phyloP scores from a whole-genome alignment of 2,888 invertebrate species.

The Tachina lurida region DNA sequence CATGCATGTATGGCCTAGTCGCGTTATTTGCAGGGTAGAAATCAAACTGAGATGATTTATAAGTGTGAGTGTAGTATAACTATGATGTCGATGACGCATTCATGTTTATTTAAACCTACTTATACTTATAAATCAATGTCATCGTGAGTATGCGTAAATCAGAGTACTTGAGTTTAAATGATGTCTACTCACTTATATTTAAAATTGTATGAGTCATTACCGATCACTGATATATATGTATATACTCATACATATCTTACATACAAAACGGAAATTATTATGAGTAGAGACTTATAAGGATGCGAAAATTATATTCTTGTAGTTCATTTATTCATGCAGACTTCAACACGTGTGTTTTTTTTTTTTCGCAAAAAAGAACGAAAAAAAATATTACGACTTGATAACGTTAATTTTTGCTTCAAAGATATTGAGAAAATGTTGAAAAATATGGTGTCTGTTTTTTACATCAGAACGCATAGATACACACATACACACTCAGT shows the following conservation, averaged over 20 bases:
- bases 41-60: too few relatives aligned
- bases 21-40: too few relatives aligned
- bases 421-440: neutral
- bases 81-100: too few relatives aligned
- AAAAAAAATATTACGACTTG: slow-evolving; percentile 22
- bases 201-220: too few relatives aligned
- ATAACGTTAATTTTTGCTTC: neutral
- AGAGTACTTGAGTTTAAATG: too few relatives aligned
- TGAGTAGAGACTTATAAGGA: slow-evolving; percentile 15
- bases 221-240: too few relatives aligned
- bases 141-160: too few relatives aligned
- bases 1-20: too few relatives aligned
- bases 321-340: slow-evolving; percentile 1
- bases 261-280: slow-evolving; percentile 55
- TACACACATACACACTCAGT: neutral
- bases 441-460: neutral
- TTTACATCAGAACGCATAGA: neutral
- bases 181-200: too few relatives aligned
- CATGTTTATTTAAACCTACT: too few relatives aligned
- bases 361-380: neutral
- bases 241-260: neutral
- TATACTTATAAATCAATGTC: too few relatives aligned
- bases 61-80: too few relatives aligned
- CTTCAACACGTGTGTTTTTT: slow-evolving; percentile 42
- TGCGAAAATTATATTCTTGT: slow-evolving; percentile 30